phyloP scores from a whole-genome alignment of 1,140 invertebrate genomes.

The Hylaeus anthracinus region DNA sequence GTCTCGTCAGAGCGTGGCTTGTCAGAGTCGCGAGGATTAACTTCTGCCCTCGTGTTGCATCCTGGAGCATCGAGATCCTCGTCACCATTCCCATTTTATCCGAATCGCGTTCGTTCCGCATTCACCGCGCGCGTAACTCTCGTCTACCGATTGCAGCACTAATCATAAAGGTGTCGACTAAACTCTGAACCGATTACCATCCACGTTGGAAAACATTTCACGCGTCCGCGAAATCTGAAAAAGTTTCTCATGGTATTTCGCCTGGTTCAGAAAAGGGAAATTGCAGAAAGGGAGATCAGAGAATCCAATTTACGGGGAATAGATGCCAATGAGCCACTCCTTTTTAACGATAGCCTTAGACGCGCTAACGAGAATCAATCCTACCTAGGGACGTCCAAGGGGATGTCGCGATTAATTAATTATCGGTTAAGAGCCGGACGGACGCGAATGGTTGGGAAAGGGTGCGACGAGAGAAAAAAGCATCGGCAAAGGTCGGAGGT shows the following conservation, averaged over 20 bases:
- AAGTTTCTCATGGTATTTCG: conserved; percentile 36
- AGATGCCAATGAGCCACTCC: conserved; percentile 2
- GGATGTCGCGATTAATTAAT: conserved; percentile 58
- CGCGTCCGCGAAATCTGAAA: conserved; percentile 39
- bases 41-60: too few relatives aligned
- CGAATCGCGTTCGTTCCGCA: too few relatives aligned
- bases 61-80: not conserved
- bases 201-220: conserved; percentile 24
- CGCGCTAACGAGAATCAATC: conserved; percentile 59
- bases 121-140: not conserved
- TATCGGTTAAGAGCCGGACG: conserved; percentile 46
- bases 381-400: conserved; percentile 10
- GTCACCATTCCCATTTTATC: not conserved
- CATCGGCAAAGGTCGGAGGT: not conserved
- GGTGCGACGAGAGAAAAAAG: not conserved
- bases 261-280: conserved; percentile 7
- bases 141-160: not conserved
- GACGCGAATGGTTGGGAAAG: not conserved
- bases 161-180: too few relatives aligned
- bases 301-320: conserved; percentile 47
- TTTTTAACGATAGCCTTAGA: not conserved
- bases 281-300: conserved; percentile 40
- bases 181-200: not conserved
- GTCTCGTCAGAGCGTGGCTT: too few relatives aligned
- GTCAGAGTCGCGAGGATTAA: too few relatives aligned